These are phyloP conservation scores for Sminthurides aquaticus DNA, from an alignment of 2,888 invertebrate species.

Conservation along the genomic window DNA sequence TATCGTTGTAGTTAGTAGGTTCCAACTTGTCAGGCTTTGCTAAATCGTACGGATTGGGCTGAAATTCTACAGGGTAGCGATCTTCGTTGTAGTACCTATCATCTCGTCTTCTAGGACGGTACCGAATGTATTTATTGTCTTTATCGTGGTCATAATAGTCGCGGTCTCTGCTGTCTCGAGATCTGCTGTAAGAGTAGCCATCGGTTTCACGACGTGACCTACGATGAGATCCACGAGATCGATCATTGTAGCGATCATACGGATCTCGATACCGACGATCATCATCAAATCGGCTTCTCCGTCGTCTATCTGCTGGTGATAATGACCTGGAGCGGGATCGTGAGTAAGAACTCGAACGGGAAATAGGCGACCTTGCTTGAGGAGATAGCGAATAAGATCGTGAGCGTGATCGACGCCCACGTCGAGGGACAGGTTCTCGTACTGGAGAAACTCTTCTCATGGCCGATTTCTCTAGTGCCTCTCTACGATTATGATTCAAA, in stretches of 20 bases:
- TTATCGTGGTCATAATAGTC: neutral
- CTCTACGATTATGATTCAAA: neutral
- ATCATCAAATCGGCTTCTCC: neutral
- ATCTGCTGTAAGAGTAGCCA: neutral
- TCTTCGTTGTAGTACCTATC: neutral
- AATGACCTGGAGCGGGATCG: slow-evolving; percentile 14
- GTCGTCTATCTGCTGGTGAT: slow-evolving; percentile 1
- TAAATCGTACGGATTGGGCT: neutral
- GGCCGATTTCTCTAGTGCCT: neutral
- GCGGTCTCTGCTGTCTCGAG: slow-evolving; percentile 8
- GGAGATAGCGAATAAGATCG: neutral
- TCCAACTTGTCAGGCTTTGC: neutral
- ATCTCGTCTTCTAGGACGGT: neutral
- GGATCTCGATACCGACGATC: neutral
- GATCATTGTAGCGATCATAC: neutral
- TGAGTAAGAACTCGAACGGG: slow-evolving; percentile 11
- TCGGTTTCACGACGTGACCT: neutral
- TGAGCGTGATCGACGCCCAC: neutral
- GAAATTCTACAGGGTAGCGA: neutral
- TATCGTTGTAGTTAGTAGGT: neutral
- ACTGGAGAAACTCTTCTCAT: neutral
- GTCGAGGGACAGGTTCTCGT: neutral
- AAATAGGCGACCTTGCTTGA: slow-evolving; percentile 8
- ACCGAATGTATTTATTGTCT: neutral
- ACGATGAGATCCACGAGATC: neutral